A percentile compares a stretch with the other conserved stretches of the same genome.
Evolutionary conservation across 2,797 vertebrate genomes (phyloP).

Genomic region (Cuculus canorus): DNA sequence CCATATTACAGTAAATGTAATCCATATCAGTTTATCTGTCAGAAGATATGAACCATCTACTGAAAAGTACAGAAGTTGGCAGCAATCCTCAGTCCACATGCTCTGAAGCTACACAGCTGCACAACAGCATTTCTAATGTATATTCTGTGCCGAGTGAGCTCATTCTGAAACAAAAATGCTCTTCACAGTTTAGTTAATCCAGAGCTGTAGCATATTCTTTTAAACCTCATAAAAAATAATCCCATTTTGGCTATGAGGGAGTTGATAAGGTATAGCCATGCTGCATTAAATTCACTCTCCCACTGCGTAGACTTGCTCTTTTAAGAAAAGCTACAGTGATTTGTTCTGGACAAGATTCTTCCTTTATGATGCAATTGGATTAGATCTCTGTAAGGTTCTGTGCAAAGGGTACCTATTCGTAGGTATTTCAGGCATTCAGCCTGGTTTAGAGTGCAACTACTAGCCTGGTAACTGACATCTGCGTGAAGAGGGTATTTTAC

Average conservation of each 20-base stretch:
- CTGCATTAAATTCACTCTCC: background rate
- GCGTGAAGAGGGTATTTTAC: background rate
- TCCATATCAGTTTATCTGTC: background rate
- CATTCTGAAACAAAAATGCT: background rate
- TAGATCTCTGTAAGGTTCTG: background rate
- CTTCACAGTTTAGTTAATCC: background rate
- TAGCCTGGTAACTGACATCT: background rate
- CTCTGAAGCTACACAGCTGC: background rate
- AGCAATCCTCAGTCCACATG: background rate
- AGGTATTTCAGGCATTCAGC: background rate
- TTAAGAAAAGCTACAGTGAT: background rate
- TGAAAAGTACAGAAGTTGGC: background rate
- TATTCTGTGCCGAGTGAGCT: background rate
- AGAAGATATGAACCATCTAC: background rate
- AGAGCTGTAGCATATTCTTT: background rate
- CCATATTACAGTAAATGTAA: background rate
- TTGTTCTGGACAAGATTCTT: background rate
- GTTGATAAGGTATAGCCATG: accelerated
- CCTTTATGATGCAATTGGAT: background rate
- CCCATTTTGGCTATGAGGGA: background rate
- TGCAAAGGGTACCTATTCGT: background rate
- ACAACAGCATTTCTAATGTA: background rate
- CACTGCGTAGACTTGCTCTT: background rate
- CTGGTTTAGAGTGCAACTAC: background rate
- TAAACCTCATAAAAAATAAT: background rate